phyloP scores from a whole-genome alignment of 1,140 invertebrate species.

The Micrasema longulum region DNA sequence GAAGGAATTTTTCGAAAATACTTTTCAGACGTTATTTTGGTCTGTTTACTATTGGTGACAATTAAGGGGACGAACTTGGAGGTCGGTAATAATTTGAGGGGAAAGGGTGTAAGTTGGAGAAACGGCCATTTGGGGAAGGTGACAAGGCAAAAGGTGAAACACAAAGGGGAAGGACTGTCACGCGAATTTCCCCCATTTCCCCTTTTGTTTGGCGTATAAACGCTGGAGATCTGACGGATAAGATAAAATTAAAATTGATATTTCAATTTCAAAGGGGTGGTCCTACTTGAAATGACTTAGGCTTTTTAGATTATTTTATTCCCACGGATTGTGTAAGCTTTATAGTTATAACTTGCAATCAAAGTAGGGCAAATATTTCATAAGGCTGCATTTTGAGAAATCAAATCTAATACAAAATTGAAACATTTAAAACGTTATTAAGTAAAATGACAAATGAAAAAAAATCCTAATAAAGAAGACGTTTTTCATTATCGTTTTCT shows the following conservation, averaged over 20 bases:
- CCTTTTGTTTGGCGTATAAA: slow-evolving; percentile 31
- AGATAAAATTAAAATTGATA: slow-evolving; percentile 37
- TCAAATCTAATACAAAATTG: too few species aligned
- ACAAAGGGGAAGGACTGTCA: slow-evolving; percentile 31
- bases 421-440: too few species aligned
- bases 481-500: too few species aligned
- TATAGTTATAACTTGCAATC: too few species aligned
- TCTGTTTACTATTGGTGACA: slow-evolving; percentile 1
- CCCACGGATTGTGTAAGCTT: neutral
- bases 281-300: neutral
- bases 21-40: neutral
- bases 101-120: slow-evolving; percentile 28
- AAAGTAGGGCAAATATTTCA: too few species aligned
- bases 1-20: neutral
- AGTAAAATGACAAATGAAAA: too few species aligned
- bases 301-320: neutral
- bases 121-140: slow-evolving; percentile 37
- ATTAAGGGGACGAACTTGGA: slow-evolving; percentile 15
- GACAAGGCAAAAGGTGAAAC: slow-evolving; percentile 36
- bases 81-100: slow-evolving; percentile 4
- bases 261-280: slow-evolving; percentile 26
- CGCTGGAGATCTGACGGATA: slow-evolving; percentile 32
- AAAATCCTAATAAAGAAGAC: too few species aligned
- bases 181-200: slow-evolving; percentile 35
- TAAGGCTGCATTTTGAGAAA: too few species aligned